Evolutionary conservation across 1,140 invertebrate species (phyloP).

Genomic region (Anastrepha ludens): DNA sequence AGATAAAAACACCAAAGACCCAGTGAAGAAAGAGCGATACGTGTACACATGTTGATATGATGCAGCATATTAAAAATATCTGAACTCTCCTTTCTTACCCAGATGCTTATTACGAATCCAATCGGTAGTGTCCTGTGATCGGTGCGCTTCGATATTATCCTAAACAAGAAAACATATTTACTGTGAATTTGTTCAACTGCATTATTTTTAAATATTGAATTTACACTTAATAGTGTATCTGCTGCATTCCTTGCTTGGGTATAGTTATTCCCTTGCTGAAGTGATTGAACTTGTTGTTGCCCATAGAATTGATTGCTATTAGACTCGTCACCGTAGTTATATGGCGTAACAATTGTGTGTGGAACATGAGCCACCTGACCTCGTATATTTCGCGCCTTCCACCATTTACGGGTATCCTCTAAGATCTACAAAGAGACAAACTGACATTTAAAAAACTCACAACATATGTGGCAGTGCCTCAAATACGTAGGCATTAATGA

Average conservation of each 20-base stretch:
- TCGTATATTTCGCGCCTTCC: slow-evolving; percentile 94
- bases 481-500: no score
- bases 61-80: slow-evolving; percentile 85
- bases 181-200: background rate
- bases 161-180: slow-evolving; percentile 58
- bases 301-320: slow-evolving; percentile 84
- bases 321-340: slow-evolving; percentile 74
- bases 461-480: no score
- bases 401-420: slow-evolving; percentile 98
- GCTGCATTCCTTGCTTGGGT: background rate
- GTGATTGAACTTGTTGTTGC: slow-evolving; percentile 61
- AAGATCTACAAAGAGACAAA: slow-evolving; percentile 80
- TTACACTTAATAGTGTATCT: slow-evolving; percentile 9
- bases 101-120: slow-evolving; percentile 90
- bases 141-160: slow-evolving; percentile 75
- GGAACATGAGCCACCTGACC: slow-evolving; percentile 95
- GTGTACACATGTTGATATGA: background rate
- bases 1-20: background rate
- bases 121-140: slow-evolving; percentile 78
- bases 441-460: no score
- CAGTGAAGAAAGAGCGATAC: background rate
- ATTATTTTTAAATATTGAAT: background rate
- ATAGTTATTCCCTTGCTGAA: slow-evolving; percentile 41
- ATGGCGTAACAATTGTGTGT: slow-evolving; percentile 94
- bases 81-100: slow-evolving; percentile 96